phyloP scores from a whole-genome alignment of 2,797 vertebrate genomes.

The Chelmon rostratus region DNA sequence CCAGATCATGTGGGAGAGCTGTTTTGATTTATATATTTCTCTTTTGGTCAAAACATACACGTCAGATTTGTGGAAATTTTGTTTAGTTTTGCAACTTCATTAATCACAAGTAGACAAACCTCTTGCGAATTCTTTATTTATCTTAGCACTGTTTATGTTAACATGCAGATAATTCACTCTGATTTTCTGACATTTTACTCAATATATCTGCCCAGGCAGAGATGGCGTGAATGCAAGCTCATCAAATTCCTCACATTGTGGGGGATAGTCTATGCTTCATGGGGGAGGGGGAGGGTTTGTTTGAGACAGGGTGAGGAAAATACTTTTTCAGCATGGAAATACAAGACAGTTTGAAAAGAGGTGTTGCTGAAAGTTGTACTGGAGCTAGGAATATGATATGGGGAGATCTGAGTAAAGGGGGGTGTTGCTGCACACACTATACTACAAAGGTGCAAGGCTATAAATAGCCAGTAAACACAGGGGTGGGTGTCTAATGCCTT shows the following conservation, averaged over 20 bases:
- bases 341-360: slow-evolving; percentile 39
- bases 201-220: slow-evolving; percentile 59
- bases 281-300: slow-evolving; percentile 49
- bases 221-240: slow-evolving; percentile 74
- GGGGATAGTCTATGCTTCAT: slow-evolving; percentile 63
- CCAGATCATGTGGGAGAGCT: slow-evolving; percentile 20
- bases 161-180: slow-evolving; percentile 27
- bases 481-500: slow-evolving; percentile 50
- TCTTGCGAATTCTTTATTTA: neutral
- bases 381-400: slow-evolving; percentile 45
- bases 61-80: neutral
- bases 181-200: slow-evolving; percentile 60
- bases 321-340: slow-evolving; percentile 32
- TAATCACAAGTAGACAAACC: slow-evolving; percentile 4
- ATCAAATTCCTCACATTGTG: slow-evolving; percentile 82
- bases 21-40: slow-evolving; percentile 18
- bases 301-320: slow-evolving; percentile 48
- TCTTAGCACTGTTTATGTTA: neutral
- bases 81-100: neutral
- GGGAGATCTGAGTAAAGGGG: slow-evolving; percentile 26
- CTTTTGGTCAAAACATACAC: slow-evolving; percentile 1
- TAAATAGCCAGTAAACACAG: slow-evolving; percentile 78
- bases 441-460: slow-evolving; percentile 75
- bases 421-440: slow-evolving; percentile 42
- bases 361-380: slow-evolving; percentile 39